Evolutionary conservation across 2,797 vertebrate genomes (phyloP), one percentile per base, ranked within the genome.

Genomic region (Labeo calbasu): DNA sequence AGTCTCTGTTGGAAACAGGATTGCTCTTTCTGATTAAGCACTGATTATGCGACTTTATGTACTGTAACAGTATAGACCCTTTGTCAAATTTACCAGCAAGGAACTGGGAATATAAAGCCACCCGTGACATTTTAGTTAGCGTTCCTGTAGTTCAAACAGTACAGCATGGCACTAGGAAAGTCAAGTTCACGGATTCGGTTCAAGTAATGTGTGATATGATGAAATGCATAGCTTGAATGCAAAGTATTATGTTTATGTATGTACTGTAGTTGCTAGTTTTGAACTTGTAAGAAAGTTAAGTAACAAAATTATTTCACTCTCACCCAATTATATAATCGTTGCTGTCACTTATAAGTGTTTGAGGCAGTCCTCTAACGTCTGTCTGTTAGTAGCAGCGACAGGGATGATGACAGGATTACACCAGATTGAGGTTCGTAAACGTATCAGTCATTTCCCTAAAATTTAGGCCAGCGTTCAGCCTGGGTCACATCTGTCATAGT

Each of bases 381-480:
- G 14, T 46, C 36, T 46, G 36, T 77, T 77, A 78, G 48, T 70
- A 66, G 71, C 50, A 79, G 28, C 2, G 8, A 70, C 70, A 73
- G 65, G 43, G 82, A 66, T 87, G 79, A 87, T 76, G 79, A 61
- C 76, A 79, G 88, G 87, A 91, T 90, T 87, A 86, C 81, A 69
- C 84, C 77, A 69, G 82, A 46, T 61, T 87, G 19, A 80, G 85
- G 87, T 91, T 87, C 90, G 76, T 72, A 84, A 84, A 79, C 55
- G 66, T 71, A 65, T 86, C 86, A 84, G 88, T 85, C 51, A 75
- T 87, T 83, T 83, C 72, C 11, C 40, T 80, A 77, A 88, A 91
- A 92, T 92, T 83, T 91, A 86, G 90, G 89, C 91, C 89, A 91
- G 15, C 77, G 15, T 79, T 87, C 40, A 72, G 68, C 73, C 66